These are phyloP conservation scores for Parapsyche elsis DNA, from an alignment of 1,140 invertebrate genomes.

Conservation along the genomic window DNA sequence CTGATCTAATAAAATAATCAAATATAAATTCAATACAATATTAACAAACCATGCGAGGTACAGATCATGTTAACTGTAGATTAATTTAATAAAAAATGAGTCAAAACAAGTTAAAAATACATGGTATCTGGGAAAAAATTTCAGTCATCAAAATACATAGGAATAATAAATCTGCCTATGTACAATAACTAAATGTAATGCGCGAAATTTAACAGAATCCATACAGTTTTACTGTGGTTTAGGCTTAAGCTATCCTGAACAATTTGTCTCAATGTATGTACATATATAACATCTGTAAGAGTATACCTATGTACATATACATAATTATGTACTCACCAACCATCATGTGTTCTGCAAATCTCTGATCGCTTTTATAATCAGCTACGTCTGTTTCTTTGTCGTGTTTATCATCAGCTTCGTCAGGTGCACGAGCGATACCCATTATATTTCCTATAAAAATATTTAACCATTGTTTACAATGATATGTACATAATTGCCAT, in stretches of 20 bases:
- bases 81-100: no score
- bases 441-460: constrained; percentile 83
- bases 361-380: constrained; percentile 89
- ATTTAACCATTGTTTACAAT: constrained; percentile 15
- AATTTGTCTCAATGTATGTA: no score
- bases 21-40: not conserved
- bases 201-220: no score
- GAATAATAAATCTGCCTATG: no score
- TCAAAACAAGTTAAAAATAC: no score
- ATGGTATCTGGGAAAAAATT: no score
- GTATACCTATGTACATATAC: not conserved
- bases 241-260: no score
- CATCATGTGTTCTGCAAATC: constrained; percentile 96
- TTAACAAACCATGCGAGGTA: not conserved
- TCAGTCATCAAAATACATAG: no score
- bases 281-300: no score
- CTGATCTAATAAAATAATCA: constrained; percentile 53
- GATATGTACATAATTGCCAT: not conserved
- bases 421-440: constrained; percentile 89
- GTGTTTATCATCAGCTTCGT: constrained; percentile 74
- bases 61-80: no score
- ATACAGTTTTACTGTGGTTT: no score
- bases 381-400: constrained; percentile 72
- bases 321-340: constrained; percentile 59
- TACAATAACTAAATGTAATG: no score